phyloP scores from a whole-genome alignment of 1,140 invertebrate species.

The Zaprionus africanus region DNA sequence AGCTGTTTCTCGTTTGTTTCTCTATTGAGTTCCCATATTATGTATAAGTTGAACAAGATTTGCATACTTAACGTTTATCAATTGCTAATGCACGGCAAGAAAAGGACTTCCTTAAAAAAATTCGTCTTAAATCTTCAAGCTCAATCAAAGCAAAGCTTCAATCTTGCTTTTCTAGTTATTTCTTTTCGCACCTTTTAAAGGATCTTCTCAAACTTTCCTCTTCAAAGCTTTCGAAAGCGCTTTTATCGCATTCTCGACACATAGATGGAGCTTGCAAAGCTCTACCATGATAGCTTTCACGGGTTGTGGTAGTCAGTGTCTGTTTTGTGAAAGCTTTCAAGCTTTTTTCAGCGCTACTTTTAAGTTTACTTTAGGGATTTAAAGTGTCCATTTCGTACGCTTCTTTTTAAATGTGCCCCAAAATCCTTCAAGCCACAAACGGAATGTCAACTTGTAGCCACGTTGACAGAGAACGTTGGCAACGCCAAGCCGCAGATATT shows the following conservation, averaged over 20 bases:
- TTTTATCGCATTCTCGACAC: neutral
- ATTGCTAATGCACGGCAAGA: too few species aligned
- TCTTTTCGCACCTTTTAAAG: neutral
- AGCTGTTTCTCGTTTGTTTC: too few species aligned
- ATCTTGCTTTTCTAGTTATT: neutral
- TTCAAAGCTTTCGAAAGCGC: neutral
- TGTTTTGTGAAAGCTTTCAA: neutral
- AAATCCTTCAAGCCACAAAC: neutral
- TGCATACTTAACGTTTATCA: too few species aligned
- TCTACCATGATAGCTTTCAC: neutral
- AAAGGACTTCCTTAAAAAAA: neutral
- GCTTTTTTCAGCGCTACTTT: neutral
- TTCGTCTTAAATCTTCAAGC: neutral
- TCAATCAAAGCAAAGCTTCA: neutral
- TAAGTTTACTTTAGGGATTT: neutral
- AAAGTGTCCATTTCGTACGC: neutral
- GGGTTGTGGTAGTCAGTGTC: neutral
- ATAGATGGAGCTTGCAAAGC: neutral
- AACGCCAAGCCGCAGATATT: neutral
- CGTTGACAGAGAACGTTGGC: neutral
- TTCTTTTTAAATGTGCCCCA: neutral
- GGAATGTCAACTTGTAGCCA: neutral
- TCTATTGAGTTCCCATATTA: too few species aligned
- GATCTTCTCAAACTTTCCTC: neutral
- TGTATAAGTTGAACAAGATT: too few species aligned